Base-by-base conservation (phyloP, 2,113 vertebrate genomes). In the Ciconia boyciana region DNA sequence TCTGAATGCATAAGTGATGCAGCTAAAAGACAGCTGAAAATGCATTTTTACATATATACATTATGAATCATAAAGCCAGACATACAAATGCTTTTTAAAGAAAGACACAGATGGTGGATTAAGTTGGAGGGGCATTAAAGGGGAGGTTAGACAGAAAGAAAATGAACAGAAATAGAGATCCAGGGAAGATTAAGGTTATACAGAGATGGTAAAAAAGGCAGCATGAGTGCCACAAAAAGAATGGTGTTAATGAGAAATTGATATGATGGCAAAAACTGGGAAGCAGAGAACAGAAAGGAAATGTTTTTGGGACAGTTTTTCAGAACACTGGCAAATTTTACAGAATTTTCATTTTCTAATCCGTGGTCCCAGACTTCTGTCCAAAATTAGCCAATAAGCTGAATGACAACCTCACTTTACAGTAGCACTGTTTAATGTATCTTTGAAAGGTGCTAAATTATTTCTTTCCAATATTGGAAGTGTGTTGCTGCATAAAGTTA, bases 11-110 rank as follows among this genome's bases (percentile, higher is more conserved):
- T 86, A 91, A 92, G 36, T 79, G 82, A 93, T 88, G 54, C 39
- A 91, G 58, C 60, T 96, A 60, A 93, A 71, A 57, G 60, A 85
- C 76, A 83, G 57, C 10, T 90, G 89, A 91, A 95, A 93, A 92
- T 74, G 80, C 57, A 86, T 82, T 91, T 94, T 71, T 87, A 64
- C 34, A 69, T 71, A 68, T 51, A 68, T 57, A 78, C 11, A 64
- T 55, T 46, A 77, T 83, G 79, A 93, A 80, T 94, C 74, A 77
- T 39, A 58, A 74, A 78, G 48, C 26, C 68, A 6, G 6, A 52
- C 9, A 57, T 26, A 87, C n/a, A 84, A 91, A 88, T 36, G 34
- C 22, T 90, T 84, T 78, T 68, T 83, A 78, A 86, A 64, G 84
- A 83, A 91, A 74, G 79, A 74, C 10, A 60, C 31, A 61, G 65